Base-by-base conservation (phyloP, 2,888 invertebrate species). In the Xestobium rufovillosum region DNA sequence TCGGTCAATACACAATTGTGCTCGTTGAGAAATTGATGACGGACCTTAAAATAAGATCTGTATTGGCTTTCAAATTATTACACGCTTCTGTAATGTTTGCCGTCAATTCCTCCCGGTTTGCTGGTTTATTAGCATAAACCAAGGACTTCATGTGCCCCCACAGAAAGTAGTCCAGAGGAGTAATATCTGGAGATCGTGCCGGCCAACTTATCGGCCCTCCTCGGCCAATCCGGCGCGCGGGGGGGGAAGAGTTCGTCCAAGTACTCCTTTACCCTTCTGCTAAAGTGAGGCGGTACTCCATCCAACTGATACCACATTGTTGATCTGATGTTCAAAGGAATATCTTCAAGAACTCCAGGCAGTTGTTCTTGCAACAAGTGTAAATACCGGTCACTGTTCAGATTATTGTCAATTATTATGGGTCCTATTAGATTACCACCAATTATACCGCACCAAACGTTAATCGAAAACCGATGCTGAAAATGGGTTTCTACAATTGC, bases 1-100 rank as follows among this genome's bases (percentile, higher is more conserved):
- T 19, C 23, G 23, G 23, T 19, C 23, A 19, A 19, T 19, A n/a
- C 23, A 19, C 23, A 19, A 19, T 19, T n/a, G 23, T 19, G 23
- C n/a, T 19, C n/a, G 23, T n/a, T n/a, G n/a, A n/a, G n/a, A n/a
- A n/a, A n/a, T n/a, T n/a, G n/a, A n/a, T n/a, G n/a, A n/a, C n/a
- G n/a, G n/a, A n/a, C n/a, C n/a, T n/a, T n/a, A n/a, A n/a, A n/a
- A n/a, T n/a, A n/a, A n/a, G n/a, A n/a, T n/a, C n/a, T n/a, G n/a
- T n/a, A n/a, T n/a, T 19, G 23, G 23, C 23, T 8, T 19, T 19
- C 23, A 19, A 19, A 19, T 19, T 19, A 19, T 19, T 19, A n/a
- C 23, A 19, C 23, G n/a, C 23, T 19, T 19, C n/a, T 19, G 6
- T 19, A 8, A n/a, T n/a, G n/a, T n/a, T n/a, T n/a, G n/a, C n/a